Base-by-base conservation (phyloP, 2,797 vertebrate genomes). In the Sebastolobus altivelis region DNA sequence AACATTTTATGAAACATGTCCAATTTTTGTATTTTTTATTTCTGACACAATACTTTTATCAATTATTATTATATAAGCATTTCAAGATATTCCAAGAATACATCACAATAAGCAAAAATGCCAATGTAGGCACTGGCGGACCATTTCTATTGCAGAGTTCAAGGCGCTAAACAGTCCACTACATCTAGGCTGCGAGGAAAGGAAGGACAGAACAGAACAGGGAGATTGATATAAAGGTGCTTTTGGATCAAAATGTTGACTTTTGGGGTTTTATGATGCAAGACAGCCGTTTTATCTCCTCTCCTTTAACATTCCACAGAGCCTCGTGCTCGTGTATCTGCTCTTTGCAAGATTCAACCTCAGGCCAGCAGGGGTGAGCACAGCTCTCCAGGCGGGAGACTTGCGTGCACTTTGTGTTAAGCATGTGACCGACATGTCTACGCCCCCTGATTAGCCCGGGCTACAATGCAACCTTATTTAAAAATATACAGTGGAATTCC, bases 401-500 rank as follows among this genome's bases (percentile, higher is more conserved):
- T 79, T 29, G 27, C 43, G 65, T 56, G 66, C 54, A 54, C 76
- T 56, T 14, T 76, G 75, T 73, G 65, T 65, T 13, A 54, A 20
- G 68, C 40, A 84, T 77, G 73, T 84, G 84, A 85, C 75, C 22
- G 8, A 67, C 82, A 82, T 29, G 37, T 88, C 87, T 65, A 67
- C 22, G 8, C 79, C 75, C 37, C 78, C 85, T 86, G 84, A 93
- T 92, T 90, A 94, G 81, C 75, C 58, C 0, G 75, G 75, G 75
- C 73, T 72, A 90, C 88, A 88, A 90, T 84, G 81, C 82, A 84
- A 87, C 86, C 87, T 90, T 85, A 91, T 87, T 91, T 90, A 91
- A 91, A 94, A 89, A 92, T 83, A 93, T 89, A 88, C 88, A 78
- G 86, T 22, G 81, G 90, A 85, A 88, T 92, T 92, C 84, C 91